Base-by-base conservation (phyloP, 1,140 invertebrate species). In the Euwallacea similis region DNA sequence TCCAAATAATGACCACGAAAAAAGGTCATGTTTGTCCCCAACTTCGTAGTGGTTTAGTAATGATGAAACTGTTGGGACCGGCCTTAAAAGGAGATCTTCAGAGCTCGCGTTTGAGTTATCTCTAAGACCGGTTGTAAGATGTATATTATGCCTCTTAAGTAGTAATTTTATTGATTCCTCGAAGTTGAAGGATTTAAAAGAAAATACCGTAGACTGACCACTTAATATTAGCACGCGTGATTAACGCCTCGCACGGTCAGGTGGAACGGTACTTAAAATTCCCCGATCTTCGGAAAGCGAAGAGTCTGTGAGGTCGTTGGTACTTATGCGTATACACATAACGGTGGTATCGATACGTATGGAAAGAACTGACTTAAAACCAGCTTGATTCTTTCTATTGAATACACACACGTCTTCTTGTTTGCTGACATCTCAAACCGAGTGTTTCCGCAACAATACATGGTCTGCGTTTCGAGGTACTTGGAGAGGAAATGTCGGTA, bases 231-330 rank as follows among this genome's bases (percentile, higher is more conserved):
- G 41, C 58, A 60, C 58, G 21, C 21, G 21, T 42, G 58, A 60
- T 60, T 60, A 60, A 42, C 58, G 16, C 58, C 41, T 60, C 10
- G 16, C 41, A 10, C 16, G 42, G 42, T 15, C 16, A 42, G 41
- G 9, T 42, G 58, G 58, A 60, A 60, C 58, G 58, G 58, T 60
- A 60, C 58, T 42, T 64, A 64, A 64, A 64, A 50, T 64, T 42
- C 50, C 16, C 46, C 54, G 54, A 56, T 64, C 62, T 64, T 64
- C 42, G 62, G 15, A 16, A 56, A 56, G 11, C 54, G 16, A 56
- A 54, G 50, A 64, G n/a, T n/a, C 44, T 64, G 62, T 64, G 50
- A 64, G 62, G 62, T 64, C 62, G 50, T 64, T 66, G 64, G n/a
- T 66, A 58, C 64, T 66, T 54, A 54, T 66, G 42, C 53, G 47